phyloP scores from a whole-genome alignment of 2,113 vertebrate species.

The Salvelinus alpinus region DNA sequence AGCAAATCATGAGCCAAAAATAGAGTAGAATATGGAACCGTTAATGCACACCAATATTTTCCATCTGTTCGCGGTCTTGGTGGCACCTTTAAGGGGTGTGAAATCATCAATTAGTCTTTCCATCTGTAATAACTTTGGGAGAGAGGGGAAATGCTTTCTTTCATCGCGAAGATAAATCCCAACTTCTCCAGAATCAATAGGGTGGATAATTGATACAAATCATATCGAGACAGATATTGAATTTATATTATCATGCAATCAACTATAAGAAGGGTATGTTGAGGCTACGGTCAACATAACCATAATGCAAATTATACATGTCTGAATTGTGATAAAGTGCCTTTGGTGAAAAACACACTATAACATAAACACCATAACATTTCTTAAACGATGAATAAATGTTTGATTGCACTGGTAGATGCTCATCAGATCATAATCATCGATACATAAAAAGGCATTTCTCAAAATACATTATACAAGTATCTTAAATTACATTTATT shows the following conservation, averaged over 20 bases:
- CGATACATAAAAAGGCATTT: background rate
- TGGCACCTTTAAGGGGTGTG: constrained; percentile 42
- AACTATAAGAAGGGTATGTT: constrained; percentile 2
- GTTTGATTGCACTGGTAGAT: background rate
- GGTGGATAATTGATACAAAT: constrained; percentile 45
- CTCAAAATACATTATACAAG: background rate
- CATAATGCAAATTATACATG: constrained; percentile 11
- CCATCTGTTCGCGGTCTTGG: constrained; percentile 40
- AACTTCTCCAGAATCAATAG: constrained; percentile 38
- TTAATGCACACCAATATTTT: constrained; percentile 21
- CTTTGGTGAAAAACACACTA: too few species aligned
- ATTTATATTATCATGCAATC: constrained; percentile 29
- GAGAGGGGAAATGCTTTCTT: background rate
- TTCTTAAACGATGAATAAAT: background rate
- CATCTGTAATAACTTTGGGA: constrained; percentile 35
- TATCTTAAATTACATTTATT: background rate
- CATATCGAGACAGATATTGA: constrained; percentile 20
- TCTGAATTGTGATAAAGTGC: too few species aligned
- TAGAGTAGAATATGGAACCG: constrained; percentile 18
- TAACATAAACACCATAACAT: too few species aligned
- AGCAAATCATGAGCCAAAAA: constrained; percentile 11
- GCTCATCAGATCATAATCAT: background rate
- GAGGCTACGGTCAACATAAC: background rate
- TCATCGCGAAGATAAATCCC: background rate
- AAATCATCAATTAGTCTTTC: constrained; percentile 41